Conservation (phyloP, 1,140 invertebrate genomes). For the Aethina tumida region DNA sequence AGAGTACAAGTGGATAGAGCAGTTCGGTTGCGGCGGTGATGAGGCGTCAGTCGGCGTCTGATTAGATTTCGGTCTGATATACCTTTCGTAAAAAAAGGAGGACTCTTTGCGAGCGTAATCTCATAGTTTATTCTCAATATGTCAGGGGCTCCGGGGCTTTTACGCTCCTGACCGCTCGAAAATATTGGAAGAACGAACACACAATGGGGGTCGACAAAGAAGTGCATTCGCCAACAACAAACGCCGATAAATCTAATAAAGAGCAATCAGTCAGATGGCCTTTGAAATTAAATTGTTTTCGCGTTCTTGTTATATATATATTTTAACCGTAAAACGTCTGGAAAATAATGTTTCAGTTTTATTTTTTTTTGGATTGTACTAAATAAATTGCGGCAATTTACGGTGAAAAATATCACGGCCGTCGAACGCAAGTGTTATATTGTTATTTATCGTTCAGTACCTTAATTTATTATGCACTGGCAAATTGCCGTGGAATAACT, state of each 20-base stretch:
- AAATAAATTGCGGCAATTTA: constrained; percentile 15
- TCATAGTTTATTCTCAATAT: constrained; percentile 16
- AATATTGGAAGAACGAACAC: constrained; percentile 3
- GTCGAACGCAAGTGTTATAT: constrained; percentile 17
- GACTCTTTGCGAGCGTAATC: constrained; percentile 11
- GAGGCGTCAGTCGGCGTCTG: constrained; percentile 6
- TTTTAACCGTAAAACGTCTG: constrained; percentile 9
- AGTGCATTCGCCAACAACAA: constrained; percentile 4
- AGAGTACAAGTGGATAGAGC: not conserved
- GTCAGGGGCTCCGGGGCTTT: constrained; percentile 8
- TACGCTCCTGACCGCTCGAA: constrained; percentile 5
- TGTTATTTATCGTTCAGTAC: constrained; percentile 13
- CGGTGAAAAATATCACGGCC: constrained; percentile 13
- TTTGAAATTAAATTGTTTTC: constrained; percentile 12
- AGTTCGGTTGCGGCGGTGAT: not conserved
- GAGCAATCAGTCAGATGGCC: constrained; percentile 12
- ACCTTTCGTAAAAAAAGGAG: constrained; percentile 8
- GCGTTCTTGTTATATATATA: constrained; percentile 4
- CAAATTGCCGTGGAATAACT: constrained; percentile 7
- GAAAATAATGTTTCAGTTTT: constrained; percentile 7
- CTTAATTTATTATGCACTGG: constrained; percentile 6
- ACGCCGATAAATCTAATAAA: constrained; percentile 16
- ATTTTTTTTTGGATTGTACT: constrained; percentile 6
- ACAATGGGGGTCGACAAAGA: constrained; percentile 3
- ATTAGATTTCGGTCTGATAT: constrained; percentile 12